Percentiles rank a stretch among this genome's conserved stretches.
Conservation (phyloP, 1,140 invertebrate genomes). For the Odontomachus brunneus region DNA sequence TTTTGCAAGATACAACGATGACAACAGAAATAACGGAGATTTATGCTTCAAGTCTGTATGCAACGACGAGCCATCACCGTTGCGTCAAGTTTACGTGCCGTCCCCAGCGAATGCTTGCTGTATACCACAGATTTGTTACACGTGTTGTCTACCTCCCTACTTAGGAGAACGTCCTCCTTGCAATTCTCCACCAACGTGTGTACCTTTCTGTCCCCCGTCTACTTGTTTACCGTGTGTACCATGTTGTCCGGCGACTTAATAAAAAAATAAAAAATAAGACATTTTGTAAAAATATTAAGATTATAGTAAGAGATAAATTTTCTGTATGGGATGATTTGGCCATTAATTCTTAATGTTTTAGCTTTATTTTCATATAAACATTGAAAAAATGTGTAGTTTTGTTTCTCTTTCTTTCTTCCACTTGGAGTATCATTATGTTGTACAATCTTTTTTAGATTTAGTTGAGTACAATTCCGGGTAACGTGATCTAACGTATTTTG, state of each 20-base stretch:
- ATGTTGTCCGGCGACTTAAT: slow-evolving; percentile 12
- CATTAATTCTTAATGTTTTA: too few species aligned
- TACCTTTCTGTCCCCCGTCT: slow-evolving; percentile 27
- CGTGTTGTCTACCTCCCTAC: slow-evolving; percentile 12
- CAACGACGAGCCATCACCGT: neutral
- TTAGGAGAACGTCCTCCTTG: neutral
- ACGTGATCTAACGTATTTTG: slow-evolving; percentile 74
- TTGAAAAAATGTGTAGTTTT: neutral
- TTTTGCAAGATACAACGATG: neutral
- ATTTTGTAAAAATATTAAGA: too few species aligned
- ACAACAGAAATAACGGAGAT: neutral
- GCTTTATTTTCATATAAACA: neutral
- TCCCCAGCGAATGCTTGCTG: slow-evolving; percentile 22
- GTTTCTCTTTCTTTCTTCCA: neutral
- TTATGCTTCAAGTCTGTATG: too few species aligned
- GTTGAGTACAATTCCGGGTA: slow-evolving; percentile 67
- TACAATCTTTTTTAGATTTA: neutral
- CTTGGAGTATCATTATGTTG: neutral
- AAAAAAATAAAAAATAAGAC: neutral
- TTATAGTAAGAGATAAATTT: neutral
- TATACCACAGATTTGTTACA: neutral
- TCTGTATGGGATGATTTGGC: too few species aligned
- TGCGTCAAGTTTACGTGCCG: slow-evolving; percentile 22
- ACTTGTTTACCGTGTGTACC: slow-evolving; percentile 41
- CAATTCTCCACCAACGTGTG: slow-evolving; percentile 16